Conservation (phyloP, 2,888 invertebrate genomes). For the Opisthograptis luteolata region DNA sequence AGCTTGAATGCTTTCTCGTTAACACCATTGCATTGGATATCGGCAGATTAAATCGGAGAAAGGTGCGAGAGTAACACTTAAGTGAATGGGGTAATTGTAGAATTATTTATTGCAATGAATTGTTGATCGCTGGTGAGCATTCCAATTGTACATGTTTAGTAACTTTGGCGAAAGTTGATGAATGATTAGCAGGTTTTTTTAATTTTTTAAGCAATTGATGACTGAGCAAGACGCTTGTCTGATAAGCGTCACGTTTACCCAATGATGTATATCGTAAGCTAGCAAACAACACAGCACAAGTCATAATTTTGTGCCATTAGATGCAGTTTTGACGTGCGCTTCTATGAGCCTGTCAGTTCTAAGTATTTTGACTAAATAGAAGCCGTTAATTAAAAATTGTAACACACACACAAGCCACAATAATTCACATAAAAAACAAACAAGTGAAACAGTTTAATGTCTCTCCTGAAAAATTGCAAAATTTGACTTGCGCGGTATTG, state of each 20-base stretch:
- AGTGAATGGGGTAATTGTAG: slow-evolving; percentile 20
- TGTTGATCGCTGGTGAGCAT: slow-evolving; percentile 11
- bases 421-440: too few relatives aligned
- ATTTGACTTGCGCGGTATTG: too few relatives aligned
- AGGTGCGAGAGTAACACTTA: slow-evolving; percentile 28
- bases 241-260: neutral
- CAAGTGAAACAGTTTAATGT: too few relatives aligned
- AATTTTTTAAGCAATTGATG: neutral
- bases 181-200: neutral
- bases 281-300: too few relatives aligned
- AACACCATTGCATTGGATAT: slow-evolving; percentile 28
- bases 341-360: too few relatives aligned
- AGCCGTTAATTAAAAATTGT: too few relatives aligned
- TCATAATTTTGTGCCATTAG: too few relatives aligned
- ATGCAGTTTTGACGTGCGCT: too few relatives aligned
- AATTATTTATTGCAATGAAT: slow-evolving; percentile 30
- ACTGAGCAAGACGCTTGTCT: neutral
- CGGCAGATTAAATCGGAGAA: slow-evolving; percentile 36
- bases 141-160: neutral
- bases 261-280: too few relatives aligned
- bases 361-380: too few relatives aligned
- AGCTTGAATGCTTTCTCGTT: slow-evolving; percentile 30
- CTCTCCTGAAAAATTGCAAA: too few relatives aligned
- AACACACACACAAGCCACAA: too few relatives aligned
- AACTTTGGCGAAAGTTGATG: neutral